phyloP scores from a whole-genome alignment of 2,888 invertebrate species.

The Hipparchia sbordonii region DNA sequence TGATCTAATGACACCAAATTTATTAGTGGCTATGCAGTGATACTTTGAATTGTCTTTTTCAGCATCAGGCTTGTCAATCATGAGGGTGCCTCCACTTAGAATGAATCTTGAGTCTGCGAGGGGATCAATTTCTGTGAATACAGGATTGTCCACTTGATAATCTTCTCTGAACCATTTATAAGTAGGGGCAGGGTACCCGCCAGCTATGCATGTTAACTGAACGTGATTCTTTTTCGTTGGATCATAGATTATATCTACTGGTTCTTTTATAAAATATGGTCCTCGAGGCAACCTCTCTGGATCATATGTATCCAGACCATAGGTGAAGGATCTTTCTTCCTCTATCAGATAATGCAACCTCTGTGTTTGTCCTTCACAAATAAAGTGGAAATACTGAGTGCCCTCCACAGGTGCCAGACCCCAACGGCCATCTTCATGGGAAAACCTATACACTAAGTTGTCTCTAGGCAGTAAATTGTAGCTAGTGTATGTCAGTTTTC shows the following conservation, averaged over 20 bases:
- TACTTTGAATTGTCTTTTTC: conserved; percentile 92
- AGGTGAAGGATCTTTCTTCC: conserved; percentile 91
- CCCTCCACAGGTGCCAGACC: conserved; percentile 92
- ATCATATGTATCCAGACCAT: conserved; percentile 92
- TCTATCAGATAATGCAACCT: conserved; percentile 87
- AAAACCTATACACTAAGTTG: conserved; percentile 91
- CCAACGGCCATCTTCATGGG: conserved; percentile 89
- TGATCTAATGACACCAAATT: conserved; percentile 93
- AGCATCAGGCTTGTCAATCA: conserved; percentile 93
- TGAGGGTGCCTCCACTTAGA: conserved; percentile 94
- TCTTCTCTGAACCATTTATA: conserved; percentile 96
- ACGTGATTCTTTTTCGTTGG: conserved; percentile 90
- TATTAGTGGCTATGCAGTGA: conserved; percentile 95
- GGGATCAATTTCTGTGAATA: conserved; percentile 90
- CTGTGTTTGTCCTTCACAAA: conserved; percentile 93
- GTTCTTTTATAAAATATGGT: conserved; percentile 94
- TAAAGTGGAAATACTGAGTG: conserved; percentile 89
- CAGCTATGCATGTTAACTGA: conserved; percentile 90
- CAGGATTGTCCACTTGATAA: conserved; percentile 89
- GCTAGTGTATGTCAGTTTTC: conserved; percentile 62
- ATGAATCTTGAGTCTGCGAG: conserved; percentile 89
- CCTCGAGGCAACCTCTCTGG: conserved; percentile 92
- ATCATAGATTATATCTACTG: conserved; percentile 92
- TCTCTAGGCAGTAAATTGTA: conserved; percentile 85
- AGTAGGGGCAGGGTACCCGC: conserved; percentile 93